Percentiles rank a stretch among this genome's conserved stretches.
These are phyloP conservation scores for Tragulus kanchil DNA, from an alignment of 2,113 vertebrate species.

Conservation along the genomic window DNA sequence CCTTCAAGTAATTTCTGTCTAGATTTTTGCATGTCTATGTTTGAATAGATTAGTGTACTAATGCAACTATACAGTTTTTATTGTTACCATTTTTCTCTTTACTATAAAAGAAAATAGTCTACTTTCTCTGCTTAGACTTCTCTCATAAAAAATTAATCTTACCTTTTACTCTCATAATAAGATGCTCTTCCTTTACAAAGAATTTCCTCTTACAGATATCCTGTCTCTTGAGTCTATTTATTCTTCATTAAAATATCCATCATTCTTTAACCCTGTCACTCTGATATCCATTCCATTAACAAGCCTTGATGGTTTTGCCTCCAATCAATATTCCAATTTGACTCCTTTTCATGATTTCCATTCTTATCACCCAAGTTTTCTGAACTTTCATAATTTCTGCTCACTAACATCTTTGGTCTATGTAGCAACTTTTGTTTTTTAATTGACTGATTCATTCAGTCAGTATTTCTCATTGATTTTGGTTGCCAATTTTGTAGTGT, in stretches of 20 bases:
- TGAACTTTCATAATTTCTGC: neutral
- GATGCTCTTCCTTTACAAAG: neutral
- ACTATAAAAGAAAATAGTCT: neutral
- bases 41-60: constrained; percentile 1
- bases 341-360: neutral
- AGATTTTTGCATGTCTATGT: neutral
- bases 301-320: neutral
- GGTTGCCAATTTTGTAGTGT: neutral
- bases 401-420: neutral
- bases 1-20: neutral
- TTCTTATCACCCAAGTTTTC: neutral
- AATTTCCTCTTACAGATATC: neutral
- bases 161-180: neutral
- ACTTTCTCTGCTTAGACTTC: constrained; percentile 9
- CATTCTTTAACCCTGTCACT: neutral
- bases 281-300: neutral
- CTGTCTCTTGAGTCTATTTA: neutral
- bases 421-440: neutral
- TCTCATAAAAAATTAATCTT: neutral
- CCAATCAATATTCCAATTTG: neutral
- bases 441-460: neutral
- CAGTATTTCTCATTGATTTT: neutral
- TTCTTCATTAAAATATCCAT: neutral
- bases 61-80: neutral
- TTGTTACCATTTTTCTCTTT: neutral